phyloP scores from a whole-genome alignment of 2,797 vertebrate species.

The Lepus oiostolus region DNA sequence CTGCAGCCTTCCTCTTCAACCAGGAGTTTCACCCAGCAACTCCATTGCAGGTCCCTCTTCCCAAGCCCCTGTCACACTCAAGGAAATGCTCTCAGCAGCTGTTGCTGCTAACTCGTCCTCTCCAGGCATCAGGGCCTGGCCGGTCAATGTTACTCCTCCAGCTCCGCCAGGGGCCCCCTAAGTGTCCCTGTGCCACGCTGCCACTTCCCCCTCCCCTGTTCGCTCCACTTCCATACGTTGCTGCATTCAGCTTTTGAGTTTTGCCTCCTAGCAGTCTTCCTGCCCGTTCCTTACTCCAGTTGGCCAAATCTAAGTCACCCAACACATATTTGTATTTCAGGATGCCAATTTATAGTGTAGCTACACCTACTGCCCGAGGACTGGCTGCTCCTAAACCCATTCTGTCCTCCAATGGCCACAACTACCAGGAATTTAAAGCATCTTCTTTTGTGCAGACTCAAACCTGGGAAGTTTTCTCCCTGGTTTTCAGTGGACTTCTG shows the following conservation, averaged over 20 bases:
- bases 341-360: not conserved
- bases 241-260: not conserved
- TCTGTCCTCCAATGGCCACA: not conserved
- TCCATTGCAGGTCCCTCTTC: not conserved
- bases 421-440: not conserved
- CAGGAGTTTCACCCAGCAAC: not conserved
- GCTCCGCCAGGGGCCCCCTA: not conserved
- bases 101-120: not conserved
- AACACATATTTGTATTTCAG: constrained; percentile 34
- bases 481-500: not conserved
- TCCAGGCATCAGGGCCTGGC: not conserved
- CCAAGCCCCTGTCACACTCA: not conserved
- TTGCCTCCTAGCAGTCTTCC: not conserved
- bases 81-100: not conserved
- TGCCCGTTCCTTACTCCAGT: not conserved
- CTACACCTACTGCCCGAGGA: not conserved
- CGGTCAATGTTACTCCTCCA: not conserved
- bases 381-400: not conserved
- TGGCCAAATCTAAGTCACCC: constrained; percentile 10
- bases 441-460: not conserved
- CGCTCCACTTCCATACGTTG: not conserved
- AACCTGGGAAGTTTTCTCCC: not conserved
- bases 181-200: not conserved
- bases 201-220: not conserved
- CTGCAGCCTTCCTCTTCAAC: not conserved